These are phyloP conservation scores for Stenchaetothrips biformis DNA, from an alignment of 2,888 invertebrate genomes.

Conservation along the genomic window DNA sequence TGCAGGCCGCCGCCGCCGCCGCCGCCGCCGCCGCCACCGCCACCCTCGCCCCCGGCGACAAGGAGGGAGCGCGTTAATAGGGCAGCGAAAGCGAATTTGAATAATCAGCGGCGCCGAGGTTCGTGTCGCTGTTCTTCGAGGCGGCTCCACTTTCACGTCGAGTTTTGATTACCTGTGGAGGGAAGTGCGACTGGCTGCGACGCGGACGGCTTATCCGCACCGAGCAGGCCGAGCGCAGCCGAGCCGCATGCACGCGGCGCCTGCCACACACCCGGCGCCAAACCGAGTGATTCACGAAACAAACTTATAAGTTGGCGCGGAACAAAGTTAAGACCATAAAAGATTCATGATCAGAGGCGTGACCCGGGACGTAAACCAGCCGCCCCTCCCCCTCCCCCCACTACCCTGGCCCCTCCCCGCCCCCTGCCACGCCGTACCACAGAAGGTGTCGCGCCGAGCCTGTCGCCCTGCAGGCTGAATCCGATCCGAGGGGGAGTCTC, in stretches of 20 bases:
- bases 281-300: slow-evolving; percentile 18
- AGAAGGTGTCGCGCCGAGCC: not conserved
- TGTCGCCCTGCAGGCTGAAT: not conserved
- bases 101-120: too few species aligned
- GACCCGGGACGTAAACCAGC: not conserved
- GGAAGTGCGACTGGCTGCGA: too few species aligned
- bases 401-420: not conserved
- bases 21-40: not conserved
- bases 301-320: slow-evolving; percentile 17
- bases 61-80: too few species aligned
- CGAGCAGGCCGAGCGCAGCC: too few species aligned
- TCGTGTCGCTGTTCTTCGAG: too few species aligned
- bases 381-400: not conserved
- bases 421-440: not conserved
- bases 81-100: too few species aligned
- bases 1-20: not conserved
- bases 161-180: too few species aligned
- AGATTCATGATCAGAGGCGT: slow-evolving; percentile 24
- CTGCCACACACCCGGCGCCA: not conserved
- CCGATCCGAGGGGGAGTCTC: too few species aligned
- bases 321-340: slow-evolving; percentile 24
- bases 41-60: not conserved
- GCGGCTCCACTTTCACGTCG: too few species aligned
- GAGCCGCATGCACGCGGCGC: not conserved
- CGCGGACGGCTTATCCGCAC: too few species aligned